Conservation (phyloP, 2,113 vertebrate genomes). For the Myotis yumanensis region DNA sequence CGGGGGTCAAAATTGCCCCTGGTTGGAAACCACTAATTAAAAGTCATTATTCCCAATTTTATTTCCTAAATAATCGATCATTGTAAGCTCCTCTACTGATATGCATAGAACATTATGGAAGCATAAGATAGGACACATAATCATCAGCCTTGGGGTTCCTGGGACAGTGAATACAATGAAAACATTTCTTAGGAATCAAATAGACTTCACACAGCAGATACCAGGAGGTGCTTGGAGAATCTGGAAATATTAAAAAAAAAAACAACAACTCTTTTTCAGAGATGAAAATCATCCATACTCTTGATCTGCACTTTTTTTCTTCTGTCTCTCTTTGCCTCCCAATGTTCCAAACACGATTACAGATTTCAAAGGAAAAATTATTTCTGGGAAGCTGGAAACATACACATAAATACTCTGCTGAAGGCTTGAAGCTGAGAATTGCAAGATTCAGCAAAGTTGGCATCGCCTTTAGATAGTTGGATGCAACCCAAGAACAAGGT, state of each 20-base stretch:
- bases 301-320: constrained; percentile 55
- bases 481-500: constrained; percentile 78
- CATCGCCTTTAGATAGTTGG: constrained; percentile 67
- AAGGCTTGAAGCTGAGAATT: constrained; percentile 66
- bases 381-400: constrained; percentile 69
- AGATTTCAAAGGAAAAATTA: constrained; percentile 75
- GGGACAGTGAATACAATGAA: neutral
- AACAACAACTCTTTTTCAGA: neutral
- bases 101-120: neutral
- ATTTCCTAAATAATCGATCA: neutral
- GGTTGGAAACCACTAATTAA: neutral
- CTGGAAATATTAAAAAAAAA: neutral
- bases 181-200: neutral
- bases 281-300: neutral
- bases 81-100: neutral
- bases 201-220: neutral
- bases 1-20: neutral
- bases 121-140: neutral
- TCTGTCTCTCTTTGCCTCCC: constrained; percentile 14
- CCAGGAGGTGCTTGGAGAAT: neutral
- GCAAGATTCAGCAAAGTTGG: constrained; percentile 73
- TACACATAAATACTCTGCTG: constrained; percentile 71
- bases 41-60: neutral
- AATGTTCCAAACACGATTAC: constrained; percentile 44
- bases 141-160: neutral